Conservation (phyloP, 2,797 vertebrate genomes). For the Peromyscus melanophrys region DNA sequence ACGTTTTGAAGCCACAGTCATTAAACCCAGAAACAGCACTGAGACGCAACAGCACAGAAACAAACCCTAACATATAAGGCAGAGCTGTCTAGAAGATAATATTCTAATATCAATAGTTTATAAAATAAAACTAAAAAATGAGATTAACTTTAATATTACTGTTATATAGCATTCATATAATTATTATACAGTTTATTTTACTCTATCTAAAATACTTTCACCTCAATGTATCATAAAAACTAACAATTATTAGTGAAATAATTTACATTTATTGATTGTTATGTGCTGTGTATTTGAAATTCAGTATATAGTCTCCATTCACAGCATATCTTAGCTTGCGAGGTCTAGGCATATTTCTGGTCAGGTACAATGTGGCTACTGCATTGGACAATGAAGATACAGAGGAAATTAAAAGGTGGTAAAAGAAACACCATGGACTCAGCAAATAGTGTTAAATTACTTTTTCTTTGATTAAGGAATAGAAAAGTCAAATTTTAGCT, state of each 20-base stretch:
- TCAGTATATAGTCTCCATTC: not conserved
- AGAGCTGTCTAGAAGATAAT: not conserved
- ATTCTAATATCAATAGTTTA: conserved; percentile 33
- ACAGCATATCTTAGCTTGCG: not conserved
- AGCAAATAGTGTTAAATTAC: not conserved
- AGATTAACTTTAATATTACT: conserved; percentile 25
- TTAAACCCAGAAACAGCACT: not conserved
- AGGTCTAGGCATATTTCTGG: not conserved
- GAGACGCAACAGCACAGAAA: not conserved
- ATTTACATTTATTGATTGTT: not conserved
- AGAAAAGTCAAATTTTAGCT: not conserved
- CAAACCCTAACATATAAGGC: not conserved
- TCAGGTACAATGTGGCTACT: not conserved
- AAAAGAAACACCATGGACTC: not conserved
- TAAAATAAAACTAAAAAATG: conserved; percentile 1
- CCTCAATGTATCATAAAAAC: not conserved
- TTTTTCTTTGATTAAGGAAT: not conserved
- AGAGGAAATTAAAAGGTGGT: not conserved
- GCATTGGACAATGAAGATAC: not conserved
- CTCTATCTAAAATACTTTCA: not conserved
- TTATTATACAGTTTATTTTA: not conserved
- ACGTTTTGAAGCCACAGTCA: not conserved
- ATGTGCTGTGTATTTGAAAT: not conserved
- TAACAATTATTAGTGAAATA: not conserved
- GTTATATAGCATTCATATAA: not conserved